Evolutionary conservation across 1,140 invertebrate species (phyloP).

Genomic region (Probaryconus sp.): DNA sequence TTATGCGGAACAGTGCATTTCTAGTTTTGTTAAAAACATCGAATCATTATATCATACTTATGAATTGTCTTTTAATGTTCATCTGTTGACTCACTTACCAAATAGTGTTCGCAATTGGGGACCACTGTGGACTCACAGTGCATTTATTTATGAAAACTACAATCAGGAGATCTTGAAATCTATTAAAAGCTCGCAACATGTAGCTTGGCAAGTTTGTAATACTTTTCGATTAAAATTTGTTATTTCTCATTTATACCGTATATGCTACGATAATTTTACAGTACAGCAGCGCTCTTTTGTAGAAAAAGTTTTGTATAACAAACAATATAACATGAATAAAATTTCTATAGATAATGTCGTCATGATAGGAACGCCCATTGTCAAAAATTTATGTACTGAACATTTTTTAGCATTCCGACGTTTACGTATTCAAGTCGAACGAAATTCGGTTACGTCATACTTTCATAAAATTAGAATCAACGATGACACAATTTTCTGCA

Average conservation of each 20-base stretch:
- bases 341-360: too few species aligned
- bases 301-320: too few species aligned
- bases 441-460: background rate
- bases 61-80: conserved; percentile 51
- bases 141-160: conserved; percentile 37
- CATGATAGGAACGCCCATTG: too few species aligned
- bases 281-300: too few species aligned
- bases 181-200: conserved; percentile 19
- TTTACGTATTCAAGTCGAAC: conserved; percentile 2
- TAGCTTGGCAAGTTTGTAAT: conserved; percentile 14
- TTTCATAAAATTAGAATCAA: conserved; percentile 10
- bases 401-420: conserved; percentile 19
- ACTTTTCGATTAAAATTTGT: conserved; percentile 7
- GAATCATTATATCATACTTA: conserved; percentile 39
- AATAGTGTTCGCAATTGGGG: conserved; percentile 46
- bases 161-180: conserved; percentile 4
- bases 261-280: background rate
- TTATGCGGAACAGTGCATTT: conserved; percentile 31
- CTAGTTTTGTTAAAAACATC: conserved; percentile 37
- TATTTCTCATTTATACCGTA: too few species aligned
- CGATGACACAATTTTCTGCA: conserved; percentile 12
- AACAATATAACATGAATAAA: too few species aligned
- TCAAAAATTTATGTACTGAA: too few species aligned
- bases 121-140: conserved; percentile 41
- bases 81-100: conserved; percentile 44